phyloP scores from a whole-genome alignment of 2,797 vertebrate genomes.

The Cynopterus sphinx region DNA sequence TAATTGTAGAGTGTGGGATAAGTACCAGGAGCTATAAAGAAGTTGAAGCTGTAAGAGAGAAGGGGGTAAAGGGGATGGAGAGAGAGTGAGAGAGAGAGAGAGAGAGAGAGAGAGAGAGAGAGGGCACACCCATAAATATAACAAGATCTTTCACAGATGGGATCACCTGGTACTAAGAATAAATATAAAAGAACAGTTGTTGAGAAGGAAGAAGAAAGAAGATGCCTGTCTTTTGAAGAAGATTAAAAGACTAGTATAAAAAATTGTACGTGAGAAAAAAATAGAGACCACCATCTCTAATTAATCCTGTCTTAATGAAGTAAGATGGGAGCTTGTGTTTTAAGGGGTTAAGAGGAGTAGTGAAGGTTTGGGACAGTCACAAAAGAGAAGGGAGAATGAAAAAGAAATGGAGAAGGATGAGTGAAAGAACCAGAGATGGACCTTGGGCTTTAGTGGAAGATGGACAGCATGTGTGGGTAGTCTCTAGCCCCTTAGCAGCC shows the following conservation, averaged over 20 bases:
- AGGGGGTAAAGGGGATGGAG: not conserved
- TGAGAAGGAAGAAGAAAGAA: not conserved
- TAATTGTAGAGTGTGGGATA: not conserved
- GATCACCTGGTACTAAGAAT: not conserved
- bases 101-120: not conserved
- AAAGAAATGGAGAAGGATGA: not conserved
- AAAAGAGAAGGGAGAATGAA: not conserved
- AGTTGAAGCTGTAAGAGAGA: not conserved
- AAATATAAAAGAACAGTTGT: not conserved
- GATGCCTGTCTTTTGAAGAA: not conserved
- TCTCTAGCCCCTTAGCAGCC: not conserved
- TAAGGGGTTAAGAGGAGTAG: not conserved
- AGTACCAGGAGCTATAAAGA: not conserved
- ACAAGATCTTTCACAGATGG: not conserved
- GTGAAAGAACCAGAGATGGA: not conserved
- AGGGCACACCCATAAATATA: no score
- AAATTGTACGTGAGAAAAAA: not conserved
- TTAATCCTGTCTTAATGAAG: not conserved
- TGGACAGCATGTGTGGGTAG: not conserved
- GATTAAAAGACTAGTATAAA: not conserved
- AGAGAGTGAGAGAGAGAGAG: not conserved
- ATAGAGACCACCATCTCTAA: not conserved
- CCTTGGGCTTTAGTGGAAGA: not conserved
- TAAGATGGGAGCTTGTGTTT: not conserved
- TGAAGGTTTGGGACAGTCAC: not conserved